A percentile compares a stretch with the other conserved stretches of the same genome.
Evolutionary conservation across 2,113 vertebrate species (phyloP).

Genomic region (Stegostoma tigrinum): DNA sequence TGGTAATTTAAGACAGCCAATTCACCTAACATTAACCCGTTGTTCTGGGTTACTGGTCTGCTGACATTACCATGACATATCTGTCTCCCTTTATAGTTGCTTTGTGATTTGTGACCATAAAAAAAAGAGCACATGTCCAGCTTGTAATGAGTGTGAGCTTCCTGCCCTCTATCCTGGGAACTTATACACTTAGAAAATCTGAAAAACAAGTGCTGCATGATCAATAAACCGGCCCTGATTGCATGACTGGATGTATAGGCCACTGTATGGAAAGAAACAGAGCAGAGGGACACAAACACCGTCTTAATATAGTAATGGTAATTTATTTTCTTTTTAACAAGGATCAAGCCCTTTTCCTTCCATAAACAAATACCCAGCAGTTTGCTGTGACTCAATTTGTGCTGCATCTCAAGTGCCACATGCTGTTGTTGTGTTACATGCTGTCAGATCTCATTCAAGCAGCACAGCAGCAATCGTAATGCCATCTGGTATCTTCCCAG

Average conservation of each 20-base stretch:
- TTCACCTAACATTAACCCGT: no score
- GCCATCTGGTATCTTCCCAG: conserved; percentile 9
- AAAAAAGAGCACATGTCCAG: neutral
- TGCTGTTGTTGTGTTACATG: conserved; percentile 10
- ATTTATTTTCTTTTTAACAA: conserved; percentile 6
- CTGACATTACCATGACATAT: no score
- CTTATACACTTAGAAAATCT: neutral
- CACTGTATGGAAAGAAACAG: neutral
- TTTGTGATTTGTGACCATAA: no score
- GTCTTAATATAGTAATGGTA: neutral
- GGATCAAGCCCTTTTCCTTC: neutral
- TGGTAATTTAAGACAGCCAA: no score
- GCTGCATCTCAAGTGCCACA: neutral
- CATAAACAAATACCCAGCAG: neutral
- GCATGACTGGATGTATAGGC: neutral
- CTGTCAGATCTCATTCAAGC: neutral
- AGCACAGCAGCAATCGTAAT: neutral
- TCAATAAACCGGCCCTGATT: neutral
- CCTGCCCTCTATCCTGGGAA: neutral
- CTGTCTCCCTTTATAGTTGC: no score
- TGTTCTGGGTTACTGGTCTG: no score
- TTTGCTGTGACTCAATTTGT: conserved; percentile 6
- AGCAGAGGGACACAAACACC: neutral
- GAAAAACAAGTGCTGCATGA: neutral
- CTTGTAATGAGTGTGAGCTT: neutral